phyloP scores from a whole-genome alignment of 92 coral and sea anemone species.

The Diadumene lineata region DNA sequence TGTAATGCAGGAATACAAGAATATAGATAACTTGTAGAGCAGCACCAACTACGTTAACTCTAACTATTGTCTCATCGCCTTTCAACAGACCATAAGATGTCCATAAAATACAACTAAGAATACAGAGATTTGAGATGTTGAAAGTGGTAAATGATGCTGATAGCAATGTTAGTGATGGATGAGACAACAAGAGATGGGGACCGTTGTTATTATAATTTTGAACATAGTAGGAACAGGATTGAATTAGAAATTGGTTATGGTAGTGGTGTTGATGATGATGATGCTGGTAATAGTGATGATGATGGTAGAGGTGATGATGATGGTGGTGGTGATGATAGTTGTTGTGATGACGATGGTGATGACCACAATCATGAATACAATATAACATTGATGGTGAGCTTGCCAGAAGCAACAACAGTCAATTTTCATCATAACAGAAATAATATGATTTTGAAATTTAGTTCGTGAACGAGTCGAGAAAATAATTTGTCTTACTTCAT shows the following conservation, averaged over 20 bases:
- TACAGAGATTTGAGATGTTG: background rate
- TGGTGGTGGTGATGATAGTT: background rate
- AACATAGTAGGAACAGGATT: no score
- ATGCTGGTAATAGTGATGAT: background rate
- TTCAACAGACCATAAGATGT: conserved; percentile 70
- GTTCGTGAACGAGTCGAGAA: no score
- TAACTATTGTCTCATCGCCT: conserved; percentile 53
- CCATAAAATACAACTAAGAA: conserved; percentile 75
- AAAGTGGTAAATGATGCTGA: background rate
- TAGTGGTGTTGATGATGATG: background rate
- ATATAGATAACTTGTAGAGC: conserved; percentile 67
- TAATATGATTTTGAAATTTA: no score
- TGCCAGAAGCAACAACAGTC: no score
- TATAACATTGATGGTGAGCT: no score
- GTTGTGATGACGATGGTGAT: background rate
- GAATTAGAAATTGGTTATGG: background rate
- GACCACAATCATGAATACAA: no score
- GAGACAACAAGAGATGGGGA: background rate
- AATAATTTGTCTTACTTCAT: conserved; percentile 75
- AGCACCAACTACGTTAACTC: conserved; percentile 69
- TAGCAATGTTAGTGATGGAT: background rate
- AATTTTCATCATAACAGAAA: no score
- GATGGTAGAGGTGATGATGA: background rate
- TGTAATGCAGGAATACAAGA: conserved; percentile 55
- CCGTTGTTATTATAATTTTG: background rate